Conservation (phyloP, 2,888 invertebrate genomes). For the Boloria selene region DNA sequence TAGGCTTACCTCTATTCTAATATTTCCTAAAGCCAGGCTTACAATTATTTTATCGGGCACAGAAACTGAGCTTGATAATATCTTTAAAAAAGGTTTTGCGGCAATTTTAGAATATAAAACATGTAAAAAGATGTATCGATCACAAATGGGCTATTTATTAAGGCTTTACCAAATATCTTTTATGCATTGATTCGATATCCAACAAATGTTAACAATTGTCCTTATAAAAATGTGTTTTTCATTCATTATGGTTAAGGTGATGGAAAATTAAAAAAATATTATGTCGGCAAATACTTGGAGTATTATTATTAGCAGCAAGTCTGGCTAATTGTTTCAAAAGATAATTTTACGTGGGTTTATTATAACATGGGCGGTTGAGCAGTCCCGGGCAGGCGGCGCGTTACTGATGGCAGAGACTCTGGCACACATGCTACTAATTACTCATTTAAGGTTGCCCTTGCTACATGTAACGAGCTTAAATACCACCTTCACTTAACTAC, state of each 20-base stretch:
- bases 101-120: conserved; percentile 24
- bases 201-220: neutral
- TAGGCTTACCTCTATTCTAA: conserved; percentile 39
- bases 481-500: conserved; percentile 38
- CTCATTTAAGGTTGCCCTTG: conserved; percentile 55
- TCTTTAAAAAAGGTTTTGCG: conserved; percentile 31
- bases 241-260: too few species aligned
- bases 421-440: conserved; percentile 73
- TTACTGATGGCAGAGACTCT: conserved; percentile 59
- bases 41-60: conserved; percentile 33
- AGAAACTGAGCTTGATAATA: conserved; percentile 31
- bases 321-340: conserved; percentile 74
- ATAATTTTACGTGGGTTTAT: conserved; percentile 75
- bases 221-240: neutral
- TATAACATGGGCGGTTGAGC: conserved; percentile 57
- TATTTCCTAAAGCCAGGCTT: conserved; percentile 35
- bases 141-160: too few species aligned
- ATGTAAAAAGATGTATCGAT: neutral
- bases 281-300: conserved; percentile 34
- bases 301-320: conserved; percentile 66
- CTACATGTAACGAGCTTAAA: conserved; percentile 44
- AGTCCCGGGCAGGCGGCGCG: conserved; percentile 60
- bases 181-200: too few species aligned
- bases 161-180: too few species aligned
- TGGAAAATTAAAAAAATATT: conserved; percentile 3